Conservation (phyloP, 2,113 vertebrate species). For the Amphiprion ocellaris region DNA sequence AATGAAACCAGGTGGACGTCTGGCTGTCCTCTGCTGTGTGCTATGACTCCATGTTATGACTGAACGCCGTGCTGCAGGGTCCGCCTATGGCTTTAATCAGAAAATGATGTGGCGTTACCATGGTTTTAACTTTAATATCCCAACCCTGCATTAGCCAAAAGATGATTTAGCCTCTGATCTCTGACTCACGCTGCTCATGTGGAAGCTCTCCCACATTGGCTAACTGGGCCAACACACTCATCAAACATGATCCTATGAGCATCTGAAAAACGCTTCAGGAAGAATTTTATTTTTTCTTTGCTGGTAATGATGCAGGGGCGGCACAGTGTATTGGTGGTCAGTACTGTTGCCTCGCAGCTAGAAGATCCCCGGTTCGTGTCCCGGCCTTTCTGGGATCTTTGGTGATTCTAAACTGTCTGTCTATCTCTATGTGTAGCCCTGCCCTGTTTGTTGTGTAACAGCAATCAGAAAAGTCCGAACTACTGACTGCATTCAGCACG, state of each 20-base stretch:
- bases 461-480: no score
- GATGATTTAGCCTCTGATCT: conserved; percentile 58
- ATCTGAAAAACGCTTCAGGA: not conserved
- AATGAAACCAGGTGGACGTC: not conserved
- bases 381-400: no score
- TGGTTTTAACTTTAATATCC: conserved; percentile 58
- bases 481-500: conserved; percentile 8
- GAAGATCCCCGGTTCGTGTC: no score
- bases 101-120: conserved; percentile 50
- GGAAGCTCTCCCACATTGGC: conserved; percentile 53
- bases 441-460: no score
- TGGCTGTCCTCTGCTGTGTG: conserved; percentile 15
- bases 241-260: not conserved
- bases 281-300: no score
- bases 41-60: conserved; percentile 31
- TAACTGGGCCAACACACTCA: not conserved
- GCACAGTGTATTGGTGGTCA: no score
- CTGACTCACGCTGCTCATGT: conserved; percentile 54
- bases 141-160: conserved; percentile 43
- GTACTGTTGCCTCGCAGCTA: no score
- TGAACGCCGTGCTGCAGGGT: conserved; percentile 19
- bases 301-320: no score
- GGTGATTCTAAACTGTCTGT: no score
- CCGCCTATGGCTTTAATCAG: conserved; percentile 28
- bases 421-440: no score